Evolutionary conservation across 2,113 vertebrate species (phyloP).

Genomic region (Eleginops maclovinus): DNA sequence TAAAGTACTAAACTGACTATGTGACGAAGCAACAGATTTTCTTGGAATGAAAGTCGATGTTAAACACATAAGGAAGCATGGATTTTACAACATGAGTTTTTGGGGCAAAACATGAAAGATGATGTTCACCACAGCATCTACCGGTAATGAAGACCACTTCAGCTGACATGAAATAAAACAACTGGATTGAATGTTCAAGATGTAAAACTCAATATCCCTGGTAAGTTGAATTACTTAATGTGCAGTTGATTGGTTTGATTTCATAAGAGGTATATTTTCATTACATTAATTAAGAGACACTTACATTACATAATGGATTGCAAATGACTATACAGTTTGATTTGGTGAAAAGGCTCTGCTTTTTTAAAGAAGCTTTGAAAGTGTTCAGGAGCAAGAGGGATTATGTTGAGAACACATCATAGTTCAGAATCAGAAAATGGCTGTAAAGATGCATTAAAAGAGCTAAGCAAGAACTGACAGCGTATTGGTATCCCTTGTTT

Average conservation of each 20-base stretch:
- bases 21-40: no score
- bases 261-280: not conserved
- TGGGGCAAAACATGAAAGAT: not conserved
- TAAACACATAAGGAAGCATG: not conserved
- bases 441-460: not conserved
- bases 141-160: not conserved
- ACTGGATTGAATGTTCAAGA: not conserved
- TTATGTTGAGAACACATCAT: not conserved
- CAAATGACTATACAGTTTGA: not conserved
- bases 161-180: not conserved
- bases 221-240: not conserved
- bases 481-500: not conserved
- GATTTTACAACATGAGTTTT: not conserved
- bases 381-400: not conserved
- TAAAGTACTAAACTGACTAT: not conserved
- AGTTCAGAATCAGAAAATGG: not conserved
- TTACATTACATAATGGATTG: not conserved
- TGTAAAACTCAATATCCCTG: not conserved
- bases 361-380: not conserved
- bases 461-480: not conserved
- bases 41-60: not conserved
- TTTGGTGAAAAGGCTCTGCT: not conserved
- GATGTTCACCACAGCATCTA: not conserved
- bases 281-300: not conserved
- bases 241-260: not conserved